Percentiles rank a stretch among this genome's conserved stretches.
Conservation (phyloP, 2,113 vertebrate species). For the Lophura nycthemera region DNA sequence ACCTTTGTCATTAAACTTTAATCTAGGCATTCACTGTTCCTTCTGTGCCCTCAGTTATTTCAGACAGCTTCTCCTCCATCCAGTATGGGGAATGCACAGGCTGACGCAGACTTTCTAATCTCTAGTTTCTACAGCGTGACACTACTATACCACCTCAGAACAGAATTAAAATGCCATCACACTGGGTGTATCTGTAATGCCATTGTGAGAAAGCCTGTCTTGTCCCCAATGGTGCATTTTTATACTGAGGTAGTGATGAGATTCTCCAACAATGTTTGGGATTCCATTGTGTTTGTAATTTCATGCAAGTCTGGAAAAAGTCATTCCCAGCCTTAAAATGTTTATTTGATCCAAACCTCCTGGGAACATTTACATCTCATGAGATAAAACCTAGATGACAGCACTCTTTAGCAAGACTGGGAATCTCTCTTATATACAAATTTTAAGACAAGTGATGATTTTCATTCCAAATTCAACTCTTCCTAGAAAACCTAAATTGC, state of each 20-base stretch:
- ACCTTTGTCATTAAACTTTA: slow-evolving; percentile 10
- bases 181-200: slow-evolving; percentile 8
- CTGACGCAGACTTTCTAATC: neutral
- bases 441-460: neutral
- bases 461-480: neutral
- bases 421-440: neutral
- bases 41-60: neutral
- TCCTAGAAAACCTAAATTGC: neutral
- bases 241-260: neutral
- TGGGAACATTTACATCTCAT: neutral
- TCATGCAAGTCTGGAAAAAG: neutral
- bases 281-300: neutral
- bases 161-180: slow-evolving; percentile 25
- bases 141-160: neutral
- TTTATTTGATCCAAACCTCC: neutral
- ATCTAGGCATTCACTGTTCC: neutral
- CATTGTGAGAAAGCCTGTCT: slow-evolving; percentile 15
- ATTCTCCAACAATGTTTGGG: neutral
- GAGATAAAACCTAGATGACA: neutral
- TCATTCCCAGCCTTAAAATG: neutral
- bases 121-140: slow-evolving; percentile 1
- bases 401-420: neutral
- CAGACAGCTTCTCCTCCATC: neutral
- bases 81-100: neutral
- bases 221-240: neutral